phyloP scores from a whole-genome alignment of 2,888 invertebrate species.

The Hecatera dysodea region DNA sequence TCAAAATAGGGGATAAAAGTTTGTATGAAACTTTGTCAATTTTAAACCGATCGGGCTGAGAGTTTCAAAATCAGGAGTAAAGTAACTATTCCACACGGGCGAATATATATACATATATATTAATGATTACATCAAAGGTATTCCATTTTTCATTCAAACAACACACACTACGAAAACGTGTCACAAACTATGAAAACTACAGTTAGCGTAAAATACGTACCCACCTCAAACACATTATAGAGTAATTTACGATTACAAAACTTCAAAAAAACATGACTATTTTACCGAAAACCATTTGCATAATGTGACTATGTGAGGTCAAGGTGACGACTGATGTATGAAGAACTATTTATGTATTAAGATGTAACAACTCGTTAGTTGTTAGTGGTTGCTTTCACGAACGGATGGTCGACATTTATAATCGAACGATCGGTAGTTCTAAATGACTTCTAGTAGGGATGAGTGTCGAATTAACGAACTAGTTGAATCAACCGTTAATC shows the following conservation, averaged over 20 bases:
- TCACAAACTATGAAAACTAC: not conserved
- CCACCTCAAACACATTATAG: slow-evolving; percentile 10
- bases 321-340: slow-evolving; percentile 18
- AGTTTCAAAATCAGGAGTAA: too few species aligned
- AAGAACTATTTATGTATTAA: slow-evolving; percentile 1
- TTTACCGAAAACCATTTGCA: slow-evolving; percentile 24
- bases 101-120: too few species aligned
- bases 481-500: too few species aligned
- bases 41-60: too few species aligned
- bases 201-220: not conserved
- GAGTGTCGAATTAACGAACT: too few species aligned
- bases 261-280: slow-evolving; percentile 11
- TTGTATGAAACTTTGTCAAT: too few species aligned
- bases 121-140: not conserved
- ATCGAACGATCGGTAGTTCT: not conserved
- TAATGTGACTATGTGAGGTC: slow-evolving; percentile 33
- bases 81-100: too few species aligned
- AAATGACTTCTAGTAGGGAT: too few species aligned
- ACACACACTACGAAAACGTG: not conserved
- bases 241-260: slow-evolving; percentile 32
- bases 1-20: too few species aligned
- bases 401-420: not conserved
- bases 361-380: not conserved
- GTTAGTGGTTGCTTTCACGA: not conserved
- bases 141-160: not conserved